Base-by-base conservation (phyloP, 2,797 vertebrate species). In the Saguinus oedipus region DNA sequence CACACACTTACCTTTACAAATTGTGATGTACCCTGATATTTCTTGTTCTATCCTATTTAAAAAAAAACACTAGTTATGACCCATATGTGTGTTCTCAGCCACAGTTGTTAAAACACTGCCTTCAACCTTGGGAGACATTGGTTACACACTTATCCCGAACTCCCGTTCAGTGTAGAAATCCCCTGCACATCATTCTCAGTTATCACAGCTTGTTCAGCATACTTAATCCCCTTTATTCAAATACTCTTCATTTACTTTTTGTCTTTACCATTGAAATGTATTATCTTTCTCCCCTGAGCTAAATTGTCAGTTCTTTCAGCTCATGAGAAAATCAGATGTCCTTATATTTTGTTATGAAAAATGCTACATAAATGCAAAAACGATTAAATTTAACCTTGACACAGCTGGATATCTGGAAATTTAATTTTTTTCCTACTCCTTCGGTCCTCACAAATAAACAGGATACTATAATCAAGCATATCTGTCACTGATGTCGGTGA, bases 251-350 rank as follows among this genome's bases (percentile, higher is more conserved):
- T 76, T 44, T 39, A 39, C 12, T 33, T 86, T 14, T 46, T 74
- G 85, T 90, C 88, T 84, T 90, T 79, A 44, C 17, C 75, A 55
- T 55, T 83, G 24, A 96, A 84, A 93, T 76, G 33, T 17, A 57
- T 46, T 44, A 64, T 57, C 30, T 85, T 88, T 87, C 68, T 72
- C 24, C 57, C 27, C 53, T 42, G 17, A 90, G 36, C 19, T 42
- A 90, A 86, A 55, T 14, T 57, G 2, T 74, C 55, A 50, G 27
- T 44, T 44, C 20, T 75, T 82, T 86, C 75, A 83, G 6, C 1
- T 90, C 17, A 76, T 97, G 22, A 75, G 53, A 88, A 94, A 75
- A 50, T 70, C 12, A 80, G 15, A 55, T 26, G 8, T 50, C 2
- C 19, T 87, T 74, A 26, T 13, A 9, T 88, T 88, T 94, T 94